Percentiles rank a stretch among this genome's conserved stretches.
These are phyloP conservation scores for Trematomus loennbergii DNA, from an alignment of 2,113 vertebrate species.

Conservation along the genomic window DNA sequence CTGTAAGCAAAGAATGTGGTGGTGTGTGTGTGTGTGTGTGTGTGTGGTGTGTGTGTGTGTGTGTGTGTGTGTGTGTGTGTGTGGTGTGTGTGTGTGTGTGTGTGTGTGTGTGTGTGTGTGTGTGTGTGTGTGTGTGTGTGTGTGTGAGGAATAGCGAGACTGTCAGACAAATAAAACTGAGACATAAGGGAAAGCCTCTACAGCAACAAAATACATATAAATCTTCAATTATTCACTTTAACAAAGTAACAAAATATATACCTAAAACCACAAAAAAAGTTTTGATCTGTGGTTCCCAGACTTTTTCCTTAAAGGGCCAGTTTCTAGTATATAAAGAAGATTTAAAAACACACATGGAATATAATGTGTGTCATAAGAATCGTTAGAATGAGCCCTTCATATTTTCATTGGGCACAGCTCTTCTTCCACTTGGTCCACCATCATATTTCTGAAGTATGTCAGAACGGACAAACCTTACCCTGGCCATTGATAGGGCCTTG, in stretches of 20 bases:
- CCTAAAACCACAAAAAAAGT: background rate
- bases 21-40: conserved; percentile 32
- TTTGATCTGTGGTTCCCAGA: too few species aligned
- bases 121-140: conserved; percentile 17
- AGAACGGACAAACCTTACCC: too few species aligned
- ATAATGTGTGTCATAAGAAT: too few species aligned
- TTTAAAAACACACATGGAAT: too few species aligned
- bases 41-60: conserved; percentile 31
- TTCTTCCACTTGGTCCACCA: too few species aligned
- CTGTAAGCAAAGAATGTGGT: conserved; percentile 44
- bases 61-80: conserved; percentile 4
- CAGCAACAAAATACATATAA: conserved; percentile 8
- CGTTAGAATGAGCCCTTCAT: too few species aligned
- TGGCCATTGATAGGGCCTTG: too few species aligned
- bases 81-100: conserved; percentile 10
- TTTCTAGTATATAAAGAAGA: too few species aligned
- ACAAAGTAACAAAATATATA: background rate
- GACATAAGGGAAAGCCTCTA: conserved; percentile 7
- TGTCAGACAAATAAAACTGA: conserved; percentile 35
- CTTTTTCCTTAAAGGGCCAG: too few species aligned
- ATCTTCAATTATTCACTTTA: background rate
- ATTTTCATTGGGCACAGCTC: too few species aligned
- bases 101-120: conserved; percentile 22
- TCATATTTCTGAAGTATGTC: too few species aligned
- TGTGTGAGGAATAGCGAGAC: conserved; percentile 7